These are phyloP conservation scores for Brachionus rubens DNA, from an alignment of 1,140 invertebrate genomes.

Conservation along the genomic window DNA sequence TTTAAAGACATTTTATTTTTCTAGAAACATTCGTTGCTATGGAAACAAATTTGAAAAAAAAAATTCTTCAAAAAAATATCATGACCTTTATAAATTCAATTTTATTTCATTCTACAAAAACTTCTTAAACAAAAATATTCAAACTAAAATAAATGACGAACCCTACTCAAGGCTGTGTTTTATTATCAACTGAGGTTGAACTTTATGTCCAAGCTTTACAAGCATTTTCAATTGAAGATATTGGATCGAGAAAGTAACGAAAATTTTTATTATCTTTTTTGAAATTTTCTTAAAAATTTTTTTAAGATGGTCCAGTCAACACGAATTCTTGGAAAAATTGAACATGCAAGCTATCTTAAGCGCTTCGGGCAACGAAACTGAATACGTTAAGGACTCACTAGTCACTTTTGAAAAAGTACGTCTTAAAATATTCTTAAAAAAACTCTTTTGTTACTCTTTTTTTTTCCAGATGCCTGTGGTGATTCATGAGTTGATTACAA, in stretches of 20 bases:
- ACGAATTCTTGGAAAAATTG: slow-evolving; percentile 59
- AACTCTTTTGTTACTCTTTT: not conserved
- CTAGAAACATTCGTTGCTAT: too few relatives aligned
- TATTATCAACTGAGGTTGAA: slow-evolving; percentile 49
- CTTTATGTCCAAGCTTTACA: slow-evolving; percentile 48
- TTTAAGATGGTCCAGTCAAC: slow-evolving; percentile 57
- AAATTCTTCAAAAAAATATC: too few relatives aligned
- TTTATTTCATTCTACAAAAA: slow-evolving; percentile 2
- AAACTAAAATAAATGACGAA: not conserved
- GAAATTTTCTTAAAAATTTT: not conserved
- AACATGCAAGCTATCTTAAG: slow-evolving; percentile 60
- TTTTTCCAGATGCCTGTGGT: slow-evolving; percentile 53
- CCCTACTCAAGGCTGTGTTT: slow-evolving; percentile 35
- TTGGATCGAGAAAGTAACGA: slow-evolving; percentile 47
- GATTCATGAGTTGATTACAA: slow-evolving; percentile 56
- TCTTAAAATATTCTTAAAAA: not conserved
- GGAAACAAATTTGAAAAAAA: too few relatives aligned
- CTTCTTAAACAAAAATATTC: not conserved
- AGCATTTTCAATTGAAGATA: slow-evolving; percentile 48
- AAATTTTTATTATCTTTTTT: not conserved
- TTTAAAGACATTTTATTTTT: too few relatives aligned
- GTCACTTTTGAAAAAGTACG: slow-evolving; percentile 58
- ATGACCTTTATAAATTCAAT: slow-evolving; percentile 12
- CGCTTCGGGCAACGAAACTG: slow-evolving; percentile 58
- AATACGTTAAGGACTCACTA: slow-evolving; percentile 60